Evolutionary conservation across 2,888 invertebrate genomes (phyloP).

Genomic region (Neria commutata): DNA sequence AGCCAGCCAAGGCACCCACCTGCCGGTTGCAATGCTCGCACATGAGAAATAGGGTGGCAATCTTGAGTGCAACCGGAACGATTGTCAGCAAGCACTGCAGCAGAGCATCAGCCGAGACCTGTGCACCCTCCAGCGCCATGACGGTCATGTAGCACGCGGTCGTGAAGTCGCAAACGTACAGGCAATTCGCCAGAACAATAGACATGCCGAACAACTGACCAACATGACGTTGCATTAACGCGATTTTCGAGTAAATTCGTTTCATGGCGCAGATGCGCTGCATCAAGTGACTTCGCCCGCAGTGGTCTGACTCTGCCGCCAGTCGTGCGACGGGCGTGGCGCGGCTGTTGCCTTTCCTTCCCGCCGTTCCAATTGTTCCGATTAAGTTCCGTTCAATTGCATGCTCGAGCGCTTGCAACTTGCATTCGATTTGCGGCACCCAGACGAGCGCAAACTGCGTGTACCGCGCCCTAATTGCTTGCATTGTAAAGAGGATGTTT

Average conservation of each 20-base stretch:
- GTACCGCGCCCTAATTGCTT: slow-evolving; percentile 38
- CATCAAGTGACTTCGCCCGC: slow-evolving; percentile 5
- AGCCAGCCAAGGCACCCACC: slow-evolving; percentile 27
- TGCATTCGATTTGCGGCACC: slow-evolving; percentile 37
- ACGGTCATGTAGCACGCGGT: slow-evolving; percentile 33
- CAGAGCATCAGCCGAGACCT: slow-evolving; percentile 5
- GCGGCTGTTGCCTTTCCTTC: background rate
- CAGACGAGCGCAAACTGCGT: slow-evolving; percentile 36
- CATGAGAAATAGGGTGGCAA: slow-evolving; percentile 34
- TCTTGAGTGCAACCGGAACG: slow-evolving; percentile 34
- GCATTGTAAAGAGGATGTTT: slow-evolving; percentile 27
- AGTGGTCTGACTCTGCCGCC: background rate
- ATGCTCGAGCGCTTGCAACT: slow-evolving; percentile 28
- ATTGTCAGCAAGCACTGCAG: slow-evolving; percentile 22
- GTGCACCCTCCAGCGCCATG: slow-evolving; percentile 22
- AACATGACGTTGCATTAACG: slow-evolving; percentile 29
- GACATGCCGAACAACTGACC: slow-evolving; percentile 37
- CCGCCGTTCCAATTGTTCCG: no score
- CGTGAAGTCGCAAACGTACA: slow-evolving; percentile 41
- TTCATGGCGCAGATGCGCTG: slow-evolving; percentile 29
- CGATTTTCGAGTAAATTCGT: slow-evolving; percentile 23
- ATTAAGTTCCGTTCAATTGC: slow-evolving; percentile 15
- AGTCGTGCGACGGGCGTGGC: background rate
- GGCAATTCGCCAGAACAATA: slow-evolving; percentile 39
- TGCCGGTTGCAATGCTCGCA: slow-evolving; percentile 34